phyloP scores from a whole-genome alignment of 2,113 vertebrate genomes.

The Mus musculus region GRCm39 chr13:43849501-43850000 shows the following conservation, averaged over 20 bases:
- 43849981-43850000: not conserved
- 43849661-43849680: not conserved
- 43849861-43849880: rapidly evolving
- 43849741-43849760: no score
- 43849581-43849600: no score
- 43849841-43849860: not conserved
- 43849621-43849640: no score
- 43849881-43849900: not conserved
- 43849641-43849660: not conserved
- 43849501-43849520: not conserved
- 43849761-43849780: rapidly evolving
- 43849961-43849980: not conserved
- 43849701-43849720: not conserved
- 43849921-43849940: not conserved
- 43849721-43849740: not conserved
- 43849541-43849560: no score
- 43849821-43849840: not conserved
- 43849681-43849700: not conserved
- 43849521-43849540: no score
- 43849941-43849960: not conserved
- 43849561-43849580: no score
- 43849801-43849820: not conserved
- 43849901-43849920: not conserved
- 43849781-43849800: not conserved
- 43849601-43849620: no score